These are phyloP conservation scores for Andrena hattorfiana DNA, from an alignment of 2,888 invertebrate genomes.

Conservation along the genomic window DNA sequence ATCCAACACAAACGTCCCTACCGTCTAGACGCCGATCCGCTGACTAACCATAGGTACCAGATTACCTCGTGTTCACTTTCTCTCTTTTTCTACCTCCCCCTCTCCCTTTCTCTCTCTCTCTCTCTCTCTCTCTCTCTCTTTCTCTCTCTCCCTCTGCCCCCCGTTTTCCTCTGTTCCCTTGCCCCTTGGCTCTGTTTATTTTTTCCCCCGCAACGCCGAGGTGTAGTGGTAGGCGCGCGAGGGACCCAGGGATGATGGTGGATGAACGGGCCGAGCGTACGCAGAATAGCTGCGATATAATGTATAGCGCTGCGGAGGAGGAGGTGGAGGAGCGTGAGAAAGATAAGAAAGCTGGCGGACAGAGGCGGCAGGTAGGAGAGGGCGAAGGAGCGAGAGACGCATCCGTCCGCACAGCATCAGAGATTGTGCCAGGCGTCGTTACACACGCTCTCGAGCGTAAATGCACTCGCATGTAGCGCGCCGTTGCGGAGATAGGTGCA, in stretches of 20 bases:
- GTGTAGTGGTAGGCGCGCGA: background rate
- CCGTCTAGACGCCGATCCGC: constrained; percentile 80
- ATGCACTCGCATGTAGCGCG: constrained; percentile 45
- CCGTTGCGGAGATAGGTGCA: constrained; percentile 43
- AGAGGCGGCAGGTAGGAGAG: constrained; percentile 18
- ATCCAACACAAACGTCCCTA: constrained; percentile 80
- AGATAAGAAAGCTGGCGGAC: constrained; percentile 19
- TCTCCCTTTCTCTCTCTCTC: constrained; percentile 6
- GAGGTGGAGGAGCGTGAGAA: constrained; percentile 26
- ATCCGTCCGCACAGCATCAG: constrained; percentile 40
- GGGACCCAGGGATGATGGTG: constrained; percentile 30
- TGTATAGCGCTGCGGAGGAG: background rate
- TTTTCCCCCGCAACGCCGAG: background rate
- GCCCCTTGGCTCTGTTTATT: constrained; percentile 15
- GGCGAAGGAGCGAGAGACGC: background rate
- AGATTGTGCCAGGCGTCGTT: constrained; percentile 63
- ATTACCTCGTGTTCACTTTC: constrained; percentile 69
- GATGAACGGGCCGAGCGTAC: constrained; percentile 19
- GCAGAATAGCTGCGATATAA: constrained; percentile 15
- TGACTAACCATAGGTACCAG: constrained; percentile 79
- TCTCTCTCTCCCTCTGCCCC: background rate
- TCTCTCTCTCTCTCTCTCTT: background rate
- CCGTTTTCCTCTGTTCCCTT: background rate
- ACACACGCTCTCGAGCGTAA: constrained; percentile 58
- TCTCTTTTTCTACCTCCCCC: constrained; percentile 19